Evolutionary conservation across 2,888 invertebrate species (phyloP), one percentile per base, ranked within the genome.

Genomic region (Aphidius colemani): DNA sequence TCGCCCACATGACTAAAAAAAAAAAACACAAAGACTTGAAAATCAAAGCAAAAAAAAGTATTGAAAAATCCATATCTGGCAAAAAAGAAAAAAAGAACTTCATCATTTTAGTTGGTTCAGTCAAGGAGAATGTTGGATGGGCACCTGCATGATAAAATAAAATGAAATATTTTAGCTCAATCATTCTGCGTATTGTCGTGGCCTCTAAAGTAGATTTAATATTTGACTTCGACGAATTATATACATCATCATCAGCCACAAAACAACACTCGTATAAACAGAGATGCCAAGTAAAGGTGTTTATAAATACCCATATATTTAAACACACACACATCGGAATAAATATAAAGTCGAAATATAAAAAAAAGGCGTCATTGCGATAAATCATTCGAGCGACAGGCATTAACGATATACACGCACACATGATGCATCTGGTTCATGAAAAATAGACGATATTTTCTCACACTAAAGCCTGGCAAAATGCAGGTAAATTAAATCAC

Each of bases 301-400:
- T 30, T 30, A 30, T 30, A 30, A 30, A 30, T 30, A 18, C 13
- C 13, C 2, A 18, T 18, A 18, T 18, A 30, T 30, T 5, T 30
- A 30, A 0, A 30, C 30, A 30, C 30, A 30, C 5, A 5, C 5
- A 30, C 5, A 30, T 30, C 5, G 5, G 5, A 45, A 51, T 18
- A 51, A 43, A 30, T 8, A 4, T 18, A 49, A n/a, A n/a, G 39
- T 40, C 7, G 30, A 8, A 49, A n/a, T 48, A 49, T 11, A 67
- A 68, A 68, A 72, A 71, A 71, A 74, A 70, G 72, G 66, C 74
- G 70, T 76, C 75, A 75, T 78, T 75, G 72, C 76, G 72, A 78
- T 78, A 78, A 78, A 77, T 78, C 77, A 77, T 77, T 67, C 64
- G 48, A 67, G 58, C 72, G 75, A 76, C 74, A 77, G 75, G 73